A percentile compares a stretch with the other conserved stretches of the same genome.
Evolutionary conservation across 2,888 invertebrate genomes (phyloP).

Genomic region (Platycheirus rosarum): DNA sequence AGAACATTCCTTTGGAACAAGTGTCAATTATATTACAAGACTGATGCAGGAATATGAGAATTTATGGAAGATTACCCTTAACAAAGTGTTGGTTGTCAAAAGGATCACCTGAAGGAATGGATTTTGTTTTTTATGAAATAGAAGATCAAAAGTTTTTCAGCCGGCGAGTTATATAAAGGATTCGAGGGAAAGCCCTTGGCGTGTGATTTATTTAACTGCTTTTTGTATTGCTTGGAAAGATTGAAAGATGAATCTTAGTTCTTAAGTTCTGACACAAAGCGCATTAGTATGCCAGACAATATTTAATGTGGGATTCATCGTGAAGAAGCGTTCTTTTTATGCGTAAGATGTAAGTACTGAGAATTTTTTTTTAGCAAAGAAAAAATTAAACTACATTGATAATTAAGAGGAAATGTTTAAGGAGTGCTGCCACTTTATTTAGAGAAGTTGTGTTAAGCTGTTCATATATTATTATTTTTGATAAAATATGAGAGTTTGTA

Average conservation of each 20-base stretch:
- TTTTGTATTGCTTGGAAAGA: neutral
- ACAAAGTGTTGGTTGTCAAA: neutral
- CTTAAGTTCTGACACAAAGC: neutral
- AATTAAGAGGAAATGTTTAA: neutral
- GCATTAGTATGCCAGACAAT: slow-evolving; percentile 43
- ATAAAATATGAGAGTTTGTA: too few relatives aligned
- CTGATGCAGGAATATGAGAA: neutral
- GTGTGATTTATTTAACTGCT: slow-evolving; percentile 38
- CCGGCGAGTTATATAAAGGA: neutral
- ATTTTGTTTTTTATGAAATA: slow-evolving; percentile 4
- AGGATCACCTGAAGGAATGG: neutral
- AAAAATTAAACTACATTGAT: too few relatives aligned
- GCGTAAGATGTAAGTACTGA: neutral
- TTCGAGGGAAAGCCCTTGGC: slow-evolving; percentile 26
- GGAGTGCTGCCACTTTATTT: too few relatives aligned
- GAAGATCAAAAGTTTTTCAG: neutral
- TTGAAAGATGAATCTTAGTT: slow-evolving; percentile 44
- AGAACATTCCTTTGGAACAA: slow-evolving; percentile 32
- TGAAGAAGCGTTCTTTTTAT: slow-evolving; percentile 20
- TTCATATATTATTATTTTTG: too few relatives aligned
- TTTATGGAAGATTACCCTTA: neutral
- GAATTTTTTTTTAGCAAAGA: neutral
- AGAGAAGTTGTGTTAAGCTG: too few relatives aligned
- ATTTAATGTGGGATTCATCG: slow-evolving; percentile 14
- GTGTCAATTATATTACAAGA: neutral